Evolutionary conservation across 2,888 invertebrate species (phyloP).

Genomic region (Netelia inedita): DNA sequence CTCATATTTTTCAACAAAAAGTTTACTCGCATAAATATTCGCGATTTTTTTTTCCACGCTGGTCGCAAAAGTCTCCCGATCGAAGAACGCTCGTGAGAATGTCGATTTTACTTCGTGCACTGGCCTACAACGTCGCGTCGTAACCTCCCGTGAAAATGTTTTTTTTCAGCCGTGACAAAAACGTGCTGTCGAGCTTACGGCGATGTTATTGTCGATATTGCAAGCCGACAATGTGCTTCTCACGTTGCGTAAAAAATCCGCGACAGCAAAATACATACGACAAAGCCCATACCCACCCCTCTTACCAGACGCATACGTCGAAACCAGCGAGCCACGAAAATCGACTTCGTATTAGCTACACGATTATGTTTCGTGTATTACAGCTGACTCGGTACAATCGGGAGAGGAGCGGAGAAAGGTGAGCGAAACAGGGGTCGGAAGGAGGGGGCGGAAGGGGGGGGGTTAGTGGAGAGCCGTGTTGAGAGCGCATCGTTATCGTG

Average conservation of each 20-base stretch:
- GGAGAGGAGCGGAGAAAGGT: neutral
- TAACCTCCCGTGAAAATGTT: too few species aligned
- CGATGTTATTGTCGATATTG: neutral
- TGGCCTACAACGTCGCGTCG: too few species aligned
- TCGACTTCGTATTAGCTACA: constrained; percentile 14
- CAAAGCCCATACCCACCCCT: too few species aligned
- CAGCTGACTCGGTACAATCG: constrained; percentile 1
- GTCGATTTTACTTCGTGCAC: too few species aligned
- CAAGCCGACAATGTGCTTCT: neutral
- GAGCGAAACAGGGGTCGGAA: neutral
- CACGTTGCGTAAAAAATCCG: neutral
- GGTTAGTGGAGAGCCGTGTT: too few species aligned
- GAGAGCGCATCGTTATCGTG: constrained; percentile 51
- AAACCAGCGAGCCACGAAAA: neutral
- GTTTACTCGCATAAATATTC: too few species aligned
- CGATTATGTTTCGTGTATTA: neutral
- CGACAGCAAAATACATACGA: neutral
- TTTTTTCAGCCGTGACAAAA: neutral
- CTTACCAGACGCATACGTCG: neutral
- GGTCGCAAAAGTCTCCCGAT: too few species aligned
- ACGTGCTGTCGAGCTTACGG: neutral
- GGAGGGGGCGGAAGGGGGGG: too few species aligned
- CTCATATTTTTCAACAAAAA: too few species aligned
- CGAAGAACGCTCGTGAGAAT: too few species aligned
- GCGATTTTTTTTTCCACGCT: too few species aligned